phyloP scores from a whole-genome alignment of 1,140 invertebrate genomes.

The Nephila pilipes region DNA sequence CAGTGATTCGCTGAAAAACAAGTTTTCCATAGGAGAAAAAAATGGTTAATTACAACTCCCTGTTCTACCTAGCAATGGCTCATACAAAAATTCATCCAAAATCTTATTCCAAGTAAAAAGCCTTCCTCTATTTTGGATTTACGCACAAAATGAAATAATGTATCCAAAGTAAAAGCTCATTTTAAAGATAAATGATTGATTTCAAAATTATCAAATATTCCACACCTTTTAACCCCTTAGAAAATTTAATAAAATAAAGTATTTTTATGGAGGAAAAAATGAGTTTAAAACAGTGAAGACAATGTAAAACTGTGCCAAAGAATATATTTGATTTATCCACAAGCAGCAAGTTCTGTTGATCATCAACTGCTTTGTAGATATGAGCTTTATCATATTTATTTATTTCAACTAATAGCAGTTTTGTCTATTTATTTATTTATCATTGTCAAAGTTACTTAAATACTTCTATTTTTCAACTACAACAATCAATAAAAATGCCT shows the following conservation, averaged over 20 bases:
- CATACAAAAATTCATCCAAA: too few relatives aligned
- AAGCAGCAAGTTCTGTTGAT: background rate
- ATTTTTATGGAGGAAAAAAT: background rate
- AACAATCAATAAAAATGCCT: background rate
- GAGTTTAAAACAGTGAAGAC: background rate
- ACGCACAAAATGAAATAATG: background rate
- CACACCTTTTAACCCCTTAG: background rate
- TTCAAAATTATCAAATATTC: background rate
- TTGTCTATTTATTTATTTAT: constrained; percentile 17
- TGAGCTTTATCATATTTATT: constrained; percentile 8
- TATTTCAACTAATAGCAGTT: background rate
- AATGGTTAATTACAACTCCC: too few relatives aligned
- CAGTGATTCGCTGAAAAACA: too few relatives aligned
- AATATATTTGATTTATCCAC: background rate
- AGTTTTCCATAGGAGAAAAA: too few relatives aligned
- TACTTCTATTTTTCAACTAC: background rate
- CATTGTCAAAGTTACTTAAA: background rate
- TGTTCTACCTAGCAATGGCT: too few relatives aligned
- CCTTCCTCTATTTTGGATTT: background rate
- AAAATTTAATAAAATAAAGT: background rate
- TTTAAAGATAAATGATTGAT: too few relatives aligned
- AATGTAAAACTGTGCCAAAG: constrained; percentile 5
- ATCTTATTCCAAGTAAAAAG: too few relatives aligned
- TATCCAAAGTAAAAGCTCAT: too few relatives aligned
- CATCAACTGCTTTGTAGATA: constrained; percentile 20